These are phyloP conservation scores for Elgaria multicarinata DNA, from an alignment of 2,113 vertebrate species.

Conservation along the genomic window DNA sequence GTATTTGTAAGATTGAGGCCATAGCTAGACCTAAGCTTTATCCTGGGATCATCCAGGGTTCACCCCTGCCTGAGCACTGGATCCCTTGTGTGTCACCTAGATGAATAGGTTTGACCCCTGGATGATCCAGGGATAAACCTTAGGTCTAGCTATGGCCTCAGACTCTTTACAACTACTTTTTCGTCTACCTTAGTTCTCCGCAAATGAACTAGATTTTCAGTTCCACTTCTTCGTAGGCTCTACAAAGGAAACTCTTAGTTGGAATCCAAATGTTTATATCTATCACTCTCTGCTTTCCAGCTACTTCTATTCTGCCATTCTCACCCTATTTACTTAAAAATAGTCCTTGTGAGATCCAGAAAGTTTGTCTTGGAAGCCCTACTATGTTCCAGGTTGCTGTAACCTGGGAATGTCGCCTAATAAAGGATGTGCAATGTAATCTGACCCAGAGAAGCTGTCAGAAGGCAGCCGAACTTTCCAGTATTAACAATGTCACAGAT, in stretches of 20 bases:
- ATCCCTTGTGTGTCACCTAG: too few species aligned
- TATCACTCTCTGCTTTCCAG: fast-evolving
- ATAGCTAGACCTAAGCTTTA: too few species aligned
- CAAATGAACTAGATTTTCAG: neutral
- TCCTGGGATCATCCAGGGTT: too few species aligned
- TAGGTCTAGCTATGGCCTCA: too few species aligned
- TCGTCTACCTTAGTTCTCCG: neutral
- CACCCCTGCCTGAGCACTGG: too few species aligned
- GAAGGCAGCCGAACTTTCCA: neutral
- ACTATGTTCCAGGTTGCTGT: slow-evolving; percentile 11
- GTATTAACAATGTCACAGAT: neutral
- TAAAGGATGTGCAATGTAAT: neutral
- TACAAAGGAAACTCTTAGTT: neutral
- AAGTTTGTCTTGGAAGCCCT: neutral
- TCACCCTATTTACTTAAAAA: neutral
- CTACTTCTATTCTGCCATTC: fast-evolving
- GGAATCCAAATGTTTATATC: fast-evolving
- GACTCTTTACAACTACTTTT: slow-evolving; percentile 1
- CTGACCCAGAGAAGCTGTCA: neutral
- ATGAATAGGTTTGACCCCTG: too few species aligned
- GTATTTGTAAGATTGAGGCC: neutral
- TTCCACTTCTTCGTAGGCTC: neutral
- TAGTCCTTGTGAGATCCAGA: neutral
- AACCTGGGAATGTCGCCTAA: neutral
- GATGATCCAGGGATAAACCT: too few species aligned